Conservation (phyloP, 2,797 vertebrate species). For the Myotis vivesi region DNA sequence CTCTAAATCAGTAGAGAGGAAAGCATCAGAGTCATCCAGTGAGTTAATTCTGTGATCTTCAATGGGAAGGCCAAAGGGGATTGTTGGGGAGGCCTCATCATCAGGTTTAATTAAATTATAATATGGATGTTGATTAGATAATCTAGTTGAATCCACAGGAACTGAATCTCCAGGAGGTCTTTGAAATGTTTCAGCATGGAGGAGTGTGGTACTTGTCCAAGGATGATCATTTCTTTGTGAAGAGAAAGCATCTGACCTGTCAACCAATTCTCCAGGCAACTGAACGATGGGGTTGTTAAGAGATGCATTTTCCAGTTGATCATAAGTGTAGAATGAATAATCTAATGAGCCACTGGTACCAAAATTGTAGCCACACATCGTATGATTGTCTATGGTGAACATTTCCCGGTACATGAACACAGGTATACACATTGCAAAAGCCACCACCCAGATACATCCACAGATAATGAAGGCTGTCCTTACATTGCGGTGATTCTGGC, state of each 20-base stretch:
- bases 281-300: background rate
- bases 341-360: accelerated
- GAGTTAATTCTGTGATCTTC: background rate
- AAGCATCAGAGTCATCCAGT: background rate
- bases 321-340: background rate
- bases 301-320: background rate
- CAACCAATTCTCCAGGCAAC: background rate
- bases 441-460: conserved; percentile 83
- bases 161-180: background rate
- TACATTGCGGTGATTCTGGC: conserved; percentile 86
- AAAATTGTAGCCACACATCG: conserved; percentile 68
- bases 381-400: background rate
- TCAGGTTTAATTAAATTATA: background rate
- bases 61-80: background rate
- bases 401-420: conserved; percentile 81
- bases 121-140: background rate
- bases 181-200: background rate
- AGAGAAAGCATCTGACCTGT: background rate
- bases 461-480: conserved; percentile 68
- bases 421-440: conserved; percentile 85
- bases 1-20: background rate
- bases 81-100: background rate
- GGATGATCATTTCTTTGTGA: background rate
- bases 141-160: background rate
- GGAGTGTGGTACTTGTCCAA: background rate